Evolutionary conservation across 2,888 invertebrate genomes (phyloP).

Genomic region (Diadromus collaris): DNA sequence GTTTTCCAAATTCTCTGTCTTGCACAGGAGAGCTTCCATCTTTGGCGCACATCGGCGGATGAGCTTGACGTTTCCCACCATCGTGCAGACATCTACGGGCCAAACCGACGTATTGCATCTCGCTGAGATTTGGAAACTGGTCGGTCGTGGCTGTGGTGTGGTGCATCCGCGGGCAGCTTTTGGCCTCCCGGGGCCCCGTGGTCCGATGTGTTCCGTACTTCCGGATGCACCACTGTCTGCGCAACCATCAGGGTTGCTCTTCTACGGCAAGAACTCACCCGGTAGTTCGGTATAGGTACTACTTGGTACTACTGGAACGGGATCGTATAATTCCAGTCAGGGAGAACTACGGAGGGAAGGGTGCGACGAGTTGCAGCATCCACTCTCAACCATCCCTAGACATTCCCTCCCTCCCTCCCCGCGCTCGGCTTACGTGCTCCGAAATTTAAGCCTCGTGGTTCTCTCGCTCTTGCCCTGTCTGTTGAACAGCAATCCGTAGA

Average conservation of each 20-base stretch:
- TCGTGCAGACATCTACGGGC: slow-evolving; percentile 15
- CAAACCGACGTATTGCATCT: slow-evolving; percentile 70
- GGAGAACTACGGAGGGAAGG: slow-evolving; percentile 37
- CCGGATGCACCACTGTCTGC: slow-evolving; percentile 71
- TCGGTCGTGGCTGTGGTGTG: slow-evolving; percentile 64
- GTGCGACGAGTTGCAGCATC: slow-evolving; percentile 53
- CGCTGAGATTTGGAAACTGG: slow-evolving; percentile 76
- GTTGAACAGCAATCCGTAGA: slow-evolving; percentile 56
- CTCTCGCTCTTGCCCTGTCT: slow-evolving; percentile 37
- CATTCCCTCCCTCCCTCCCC: slow-evolving; percentile 28
- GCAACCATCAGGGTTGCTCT: slow-evolving; percentile 40
- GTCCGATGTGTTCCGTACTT: slow-evolving; percentile 67
- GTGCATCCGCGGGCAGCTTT: slow-evolving; percentile 64
- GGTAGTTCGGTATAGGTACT: slow-evolving; percentile 26
- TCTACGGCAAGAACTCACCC: slow-evolving; percentile 36
- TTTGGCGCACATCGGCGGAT: slow-evolving; percentile 39
- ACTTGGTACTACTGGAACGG: slow-evolving; percentile 16
- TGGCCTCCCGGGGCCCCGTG: slow-evolving; percentile 67
- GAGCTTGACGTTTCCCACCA: slow-evolving; percentile 56
- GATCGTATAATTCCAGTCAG: slow-evolving; percentile 56
- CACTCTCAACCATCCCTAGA: slow-evolving; percentile 34
- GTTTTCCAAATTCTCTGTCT: slow-evolving; percentile 50
- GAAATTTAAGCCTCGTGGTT: slow-evolving; percentile 61
- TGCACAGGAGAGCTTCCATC: slow-evolving; percentile 27
- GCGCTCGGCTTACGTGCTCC: slow-evolving; percentile 60